A percentile compares a stretch with the other conserved stretches of the same genome.
These are phyloP conservation scores for Siniperca scherzeri DNA, from an alignment of 2,797 vertebrate genomes.

Conservation along the genomic window DNA sequence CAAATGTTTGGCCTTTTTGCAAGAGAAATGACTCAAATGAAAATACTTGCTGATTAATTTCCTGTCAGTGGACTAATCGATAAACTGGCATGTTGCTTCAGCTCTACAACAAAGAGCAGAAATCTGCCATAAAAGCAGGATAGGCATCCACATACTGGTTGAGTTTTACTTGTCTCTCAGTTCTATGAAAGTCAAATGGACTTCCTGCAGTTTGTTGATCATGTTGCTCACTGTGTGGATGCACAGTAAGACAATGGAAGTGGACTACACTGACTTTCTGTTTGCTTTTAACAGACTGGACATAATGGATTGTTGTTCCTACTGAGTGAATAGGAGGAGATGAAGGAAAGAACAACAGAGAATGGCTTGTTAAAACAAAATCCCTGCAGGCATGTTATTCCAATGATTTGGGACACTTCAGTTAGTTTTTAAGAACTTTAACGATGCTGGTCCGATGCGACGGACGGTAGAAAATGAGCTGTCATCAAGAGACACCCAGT, in stretches of 20 bases:
- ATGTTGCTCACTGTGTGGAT: not conserved
- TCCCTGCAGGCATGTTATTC: slow-evolving; percentile 14
- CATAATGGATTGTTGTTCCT: slow-evolving; percentile 52
- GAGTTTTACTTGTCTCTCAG: not conserved
- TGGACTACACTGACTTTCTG: slow-evolving; percentile 22
- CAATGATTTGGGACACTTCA: not conserved
- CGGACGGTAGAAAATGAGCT: not conserved
- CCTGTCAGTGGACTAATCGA: not conserved
- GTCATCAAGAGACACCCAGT: not conserved
- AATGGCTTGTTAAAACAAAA: slow-evolving; percentile 27
- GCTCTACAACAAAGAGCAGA: not conserved
- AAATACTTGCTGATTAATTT: not conserved
- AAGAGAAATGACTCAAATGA: not conserved
- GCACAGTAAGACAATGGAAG: slow-evolving; percentile 12
- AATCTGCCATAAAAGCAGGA: not conserved
- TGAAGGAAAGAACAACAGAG: slow-evolving; percentile 30
- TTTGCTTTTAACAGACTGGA: slow-evolving; percentile 20
- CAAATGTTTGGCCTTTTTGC: not conserved
- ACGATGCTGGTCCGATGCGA: not conserved
- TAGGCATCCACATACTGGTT: not conserved
- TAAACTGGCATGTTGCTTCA: not conserved
- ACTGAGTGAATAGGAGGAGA: slow-evolving; percentile 30
- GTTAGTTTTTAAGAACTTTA: not conserved
- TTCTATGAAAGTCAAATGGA: slow-evolving; percentile 1
- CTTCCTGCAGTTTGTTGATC: slow-evolving; percentile 12